Evolutionary conservation across 1,140 invertebrate genomes (phyloP).

Genomic region (Drosophila ananassae): DNA sequence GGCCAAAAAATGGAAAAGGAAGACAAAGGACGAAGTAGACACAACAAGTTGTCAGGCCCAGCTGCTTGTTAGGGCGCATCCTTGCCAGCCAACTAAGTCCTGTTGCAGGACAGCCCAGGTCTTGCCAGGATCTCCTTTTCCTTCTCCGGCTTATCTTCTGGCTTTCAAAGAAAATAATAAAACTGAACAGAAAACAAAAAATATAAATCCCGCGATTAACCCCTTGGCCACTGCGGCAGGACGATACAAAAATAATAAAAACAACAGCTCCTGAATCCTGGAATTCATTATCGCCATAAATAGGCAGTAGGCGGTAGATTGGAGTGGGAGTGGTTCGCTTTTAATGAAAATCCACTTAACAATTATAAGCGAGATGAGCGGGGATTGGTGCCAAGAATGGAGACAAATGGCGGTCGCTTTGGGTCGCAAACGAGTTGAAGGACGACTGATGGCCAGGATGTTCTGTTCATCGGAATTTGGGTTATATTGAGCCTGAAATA

Average conservation of each 20-base stretch:
- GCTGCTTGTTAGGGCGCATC: constrained; percentile 36
- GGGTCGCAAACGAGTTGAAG: constrained; percentile 7
- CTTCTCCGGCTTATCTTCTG: neutral
- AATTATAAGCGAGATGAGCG: constrained; percentile 27
- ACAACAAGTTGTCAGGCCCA: constrained; percentile 54
- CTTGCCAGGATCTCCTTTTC: neutral
- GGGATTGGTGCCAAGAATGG: constrained; percentile 15
- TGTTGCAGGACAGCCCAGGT: neutral
- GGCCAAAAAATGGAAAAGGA: constrained; percentile 2
- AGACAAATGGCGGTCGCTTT: constrained; percentile 30
- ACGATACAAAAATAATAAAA: constrained; percentile 3
- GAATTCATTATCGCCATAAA: constrained; percentile 27
- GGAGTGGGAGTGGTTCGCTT: constrained; percentile 32
- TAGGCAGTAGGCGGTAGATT: constrained; percentile 25
- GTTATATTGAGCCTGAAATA: neutral
- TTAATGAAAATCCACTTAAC: constrained; percentile 30
- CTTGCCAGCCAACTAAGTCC: constrained; percentile 29
- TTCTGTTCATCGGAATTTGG: neutral
- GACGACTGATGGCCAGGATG: neutral
- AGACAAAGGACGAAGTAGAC: neutral
- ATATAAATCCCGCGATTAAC: neutral
- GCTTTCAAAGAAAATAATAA: constrained; percentile 3
- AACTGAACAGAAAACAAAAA: neutral
- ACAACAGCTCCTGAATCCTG: constrained; percentile 3
- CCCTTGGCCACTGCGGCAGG: neutral